These are phyloP conservation scores for Virgularia gustaviana DNA, from an alignment of 92 coral and sea anemone genomes.

Conservation along the genomic window DNA sequence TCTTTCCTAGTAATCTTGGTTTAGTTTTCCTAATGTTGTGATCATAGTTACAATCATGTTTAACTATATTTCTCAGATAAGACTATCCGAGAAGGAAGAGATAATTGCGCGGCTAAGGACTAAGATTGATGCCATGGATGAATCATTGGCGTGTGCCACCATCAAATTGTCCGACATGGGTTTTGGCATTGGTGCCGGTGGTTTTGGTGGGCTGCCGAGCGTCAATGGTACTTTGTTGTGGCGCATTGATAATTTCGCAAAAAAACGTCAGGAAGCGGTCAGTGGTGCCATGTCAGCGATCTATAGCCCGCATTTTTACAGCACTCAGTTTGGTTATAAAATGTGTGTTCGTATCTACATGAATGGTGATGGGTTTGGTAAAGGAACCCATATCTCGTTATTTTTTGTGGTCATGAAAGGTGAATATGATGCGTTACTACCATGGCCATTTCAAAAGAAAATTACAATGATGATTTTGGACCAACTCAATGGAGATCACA, in stretches of 20 bases:
- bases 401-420: slow-evolving; percentile 33
- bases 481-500: slow-evolving; percentile 29
- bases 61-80: too few species aligned
- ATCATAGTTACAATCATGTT: too few species aligned
- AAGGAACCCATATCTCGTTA: slow-evolving; percentile 9
- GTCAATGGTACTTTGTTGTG: slow-evolving; percentile 18
- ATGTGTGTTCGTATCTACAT: neutral
- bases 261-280: slow-evolving; percentile 13
- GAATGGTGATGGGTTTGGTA: slow-evolving; percentile 21
- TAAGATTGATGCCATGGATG: too few species aligned
- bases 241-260: neutral
- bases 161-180: too few species aligned
- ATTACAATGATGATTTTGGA: slow-evolving; percentile 33
- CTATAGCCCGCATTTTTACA: slow-evolving; percentile 20
- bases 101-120: too few species aligned
- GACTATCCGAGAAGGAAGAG: too few species aligned
- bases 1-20: too few species aligned
- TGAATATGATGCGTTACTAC: slow-evolving; percentile 22
- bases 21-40: too few species aligned
- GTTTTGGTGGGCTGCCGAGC: too few species aligned
- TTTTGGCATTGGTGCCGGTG: too few species aligned
- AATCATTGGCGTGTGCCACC: too few species aligned
- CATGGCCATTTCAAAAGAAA: slow-evolving; percentile 41
- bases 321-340: slow-evolving; percentile 16
- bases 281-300: neutral